phyloP scores from a whole-genome alignment of 2,113 vertebrate genomes.

The Salvator merianae region DNA sequence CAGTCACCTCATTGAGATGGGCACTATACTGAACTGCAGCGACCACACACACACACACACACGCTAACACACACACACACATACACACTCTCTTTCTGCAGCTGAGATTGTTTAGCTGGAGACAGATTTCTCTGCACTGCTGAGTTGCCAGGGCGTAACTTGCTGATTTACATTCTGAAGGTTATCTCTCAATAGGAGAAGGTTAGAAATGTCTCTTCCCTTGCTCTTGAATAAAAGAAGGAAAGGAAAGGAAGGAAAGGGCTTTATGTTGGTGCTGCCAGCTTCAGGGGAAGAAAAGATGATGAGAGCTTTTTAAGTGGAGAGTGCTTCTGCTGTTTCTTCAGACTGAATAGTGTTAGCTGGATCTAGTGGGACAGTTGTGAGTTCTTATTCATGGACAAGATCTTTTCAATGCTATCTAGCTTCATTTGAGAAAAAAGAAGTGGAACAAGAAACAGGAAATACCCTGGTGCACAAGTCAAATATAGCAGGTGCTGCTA shows the following conservation, averaged over 20 bases:
- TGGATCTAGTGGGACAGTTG: neutral
- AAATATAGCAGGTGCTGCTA: too few relatives aligned
- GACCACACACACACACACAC: neutral
- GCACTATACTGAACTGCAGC: neutral
- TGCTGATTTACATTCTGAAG: constrained; percentile 70
- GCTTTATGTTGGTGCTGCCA: constrained; percentile 37
- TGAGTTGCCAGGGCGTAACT: constrained; percentile 59
- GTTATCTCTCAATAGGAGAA: constrained; percentile 61
- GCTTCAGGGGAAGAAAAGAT: neutral
- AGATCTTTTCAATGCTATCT: too few relatives aligned
- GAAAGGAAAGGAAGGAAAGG: too few relatives aligned
- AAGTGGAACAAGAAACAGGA: too few relatives aligned
- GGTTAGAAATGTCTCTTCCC: constrained; percentile 19
- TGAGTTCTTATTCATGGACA: neutral
- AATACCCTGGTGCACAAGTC: too few relatives aligned
- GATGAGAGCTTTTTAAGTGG: constrained; percentile 33
- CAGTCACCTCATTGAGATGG: constrained; percentile 43
- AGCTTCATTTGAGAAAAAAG: too few relatives aligned
- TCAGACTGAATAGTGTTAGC: neutral
- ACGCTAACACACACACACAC: too few relatives aligned
- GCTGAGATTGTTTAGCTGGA: constrained; percentile 62
- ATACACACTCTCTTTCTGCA: constrained; percentile 46
- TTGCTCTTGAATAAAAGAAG: constrained; percentile 4
- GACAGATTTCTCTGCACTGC: constrained; percentile 66
- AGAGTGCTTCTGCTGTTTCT: neutral